These are phyloP conservation scores for Atlantisia rogersi DNA, from an alignment of 2,113 vertebrate species.

Conservation along the genomic window DNA sequence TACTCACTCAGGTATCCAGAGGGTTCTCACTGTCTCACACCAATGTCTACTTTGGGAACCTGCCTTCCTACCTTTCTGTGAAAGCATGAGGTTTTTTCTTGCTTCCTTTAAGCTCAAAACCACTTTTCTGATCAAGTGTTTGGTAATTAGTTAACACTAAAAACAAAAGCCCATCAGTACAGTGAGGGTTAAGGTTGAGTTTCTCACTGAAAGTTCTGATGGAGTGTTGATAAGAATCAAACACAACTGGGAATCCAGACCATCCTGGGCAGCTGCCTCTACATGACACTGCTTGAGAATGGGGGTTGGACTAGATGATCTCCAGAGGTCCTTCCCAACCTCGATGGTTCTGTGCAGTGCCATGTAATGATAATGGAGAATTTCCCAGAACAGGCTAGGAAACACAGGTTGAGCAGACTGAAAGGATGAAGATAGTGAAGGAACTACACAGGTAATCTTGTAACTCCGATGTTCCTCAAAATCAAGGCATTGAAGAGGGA, in stretches of 20 bases:
- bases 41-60: neutral
- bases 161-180: neutral
- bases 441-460: neutral
- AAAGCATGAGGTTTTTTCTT: neutral
- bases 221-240: neutral
- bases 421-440: neutral
- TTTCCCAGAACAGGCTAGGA: neutral
- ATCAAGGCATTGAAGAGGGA: accelerated
- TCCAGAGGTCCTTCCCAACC: neutral
- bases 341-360: neutral
- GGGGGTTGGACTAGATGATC: neutral
- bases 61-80: neutral
- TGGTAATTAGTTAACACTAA: neutral
- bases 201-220: neutral
- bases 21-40: neutral
- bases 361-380: neutral
- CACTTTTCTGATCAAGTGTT: neutral
- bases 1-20: neutral
- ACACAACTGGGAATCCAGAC: neutral
- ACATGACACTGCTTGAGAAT: neutral
- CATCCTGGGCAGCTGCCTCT: neutral
- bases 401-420: neutral
- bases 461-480: neutral
- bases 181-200: neutral
- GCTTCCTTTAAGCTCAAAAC: neutral